Base-by-base conservation (phyloP, 1,140 invertebrate species). In the Drosophila seguyi region DNA sequence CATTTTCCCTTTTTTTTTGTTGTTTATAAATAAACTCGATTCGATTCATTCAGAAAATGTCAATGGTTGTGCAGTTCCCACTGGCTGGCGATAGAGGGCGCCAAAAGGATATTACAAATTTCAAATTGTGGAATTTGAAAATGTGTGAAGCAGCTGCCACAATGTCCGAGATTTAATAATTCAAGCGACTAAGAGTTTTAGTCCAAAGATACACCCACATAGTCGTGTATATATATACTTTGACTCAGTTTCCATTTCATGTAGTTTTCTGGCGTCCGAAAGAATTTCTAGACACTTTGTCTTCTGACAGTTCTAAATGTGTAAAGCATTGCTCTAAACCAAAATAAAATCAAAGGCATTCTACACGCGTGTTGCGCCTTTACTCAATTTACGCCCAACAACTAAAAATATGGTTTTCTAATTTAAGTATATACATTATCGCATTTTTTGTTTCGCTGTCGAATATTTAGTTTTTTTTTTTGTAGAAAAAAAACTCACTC, bases 301-400 rank as follows among this genome's bases (percentile, higher is more conserved):
- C 60, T 73, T 61, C 36, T 87, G 83, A 87, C 83, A 87, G 83
- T 90, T 88, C 85, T 88, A 88, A 88, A 84, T 90, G 84, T 75
- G 73, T 75, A 72, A 72, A 69, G 69, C 61, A 67, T 68, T 67
- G 65, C 63, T 68, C 48, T 39, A 42, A 25, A 22, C 65, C 25
- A 27, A 48, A 39, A 27, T 39, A 72, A 72, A 72, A 72, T 72
- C 52, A 72, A 72, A 72, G 68, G 68, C 68, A 48, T 71, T 72
- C 52, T 58, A 36, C 68, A 68, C 67, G 67, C 66, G 50, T 39
- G 29, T 65, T 44, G 55, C 41, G 10, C 31, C 41, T 45, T 47
- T 56, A n/a, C 68, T 41, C 68, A 47, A 71, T 47, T 48, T 72
- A 48, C 42, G 29, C 52, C 68, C 50, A 58, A 58, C 44, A n/a